Conservation (phyloP, 2,888 invertebrate genomes). For the Meteorus cinctellus region DNA sequence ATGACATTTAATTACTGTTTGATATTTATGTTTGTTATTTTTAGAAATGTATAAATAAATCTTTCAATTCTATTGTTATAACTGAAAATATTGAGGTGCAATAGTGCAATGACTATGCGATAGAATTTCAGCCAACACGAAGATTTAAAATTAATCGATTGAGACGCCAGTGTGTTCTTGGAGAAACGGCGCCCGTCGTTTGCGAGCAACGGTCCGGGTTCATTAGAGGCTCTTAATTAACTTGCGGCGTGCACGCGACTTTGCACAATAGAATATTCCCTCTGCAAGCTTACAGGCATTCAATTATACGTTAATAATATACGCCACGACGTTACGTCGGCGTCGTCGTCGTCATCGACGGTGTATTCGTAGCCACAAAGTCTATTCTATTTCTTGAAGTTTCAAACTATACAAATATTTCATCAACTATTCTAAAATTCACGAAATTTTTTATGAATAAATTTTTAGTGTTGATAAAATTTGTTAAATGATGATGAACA, state of each 20-base stretch:
- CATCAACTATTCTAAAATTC: background rate
- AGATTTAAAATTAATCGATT: conserved; percentile 72
- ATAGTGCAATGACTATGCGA: conserved; percentile 37
- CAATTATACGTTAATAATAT: conserved; percentile 73
- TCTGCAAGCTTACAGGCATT: conserved; percentile 66
- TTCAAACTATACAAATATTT: background rate
- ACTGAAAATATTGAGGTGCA: background rate
- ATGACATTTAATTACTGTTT: background rate
- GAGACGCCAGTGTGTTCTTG: conserved; percentile 66
- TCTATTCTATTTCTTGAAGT: conserved; percentile 9
- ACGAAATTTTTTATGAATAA: too few relatives aligned
- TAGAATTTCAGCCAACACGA: conserved; percentile 50
- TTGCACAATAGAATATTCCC: conserved; percentile 64
- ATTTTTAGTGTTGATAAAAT: too few relatives aligned
- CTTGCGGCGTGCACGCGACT: conserved; percentile 72
- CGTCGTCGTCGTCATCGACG: conserved; percentile 21
- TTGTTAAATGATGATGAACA: too few relatives aligned
- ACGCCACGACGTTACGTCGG: conserved; percentile 62
- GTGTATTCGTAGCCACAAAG: conserved; percentile 13
- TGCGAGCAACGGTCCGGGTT: conserved; percentile 66
- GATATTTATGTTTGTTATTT: background rate
- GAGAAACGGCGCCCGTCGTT: conserved; percentile 63
- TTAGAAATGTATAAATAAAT: background rate
- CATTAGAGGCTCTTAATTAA: conserved; percentile 74
- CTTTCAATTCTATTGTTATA: background rate